Evolutionary conservation across 2,797 vertebrate species (phyloP).

Genomic region (Petrocephalus schoutedeni): DNA sequence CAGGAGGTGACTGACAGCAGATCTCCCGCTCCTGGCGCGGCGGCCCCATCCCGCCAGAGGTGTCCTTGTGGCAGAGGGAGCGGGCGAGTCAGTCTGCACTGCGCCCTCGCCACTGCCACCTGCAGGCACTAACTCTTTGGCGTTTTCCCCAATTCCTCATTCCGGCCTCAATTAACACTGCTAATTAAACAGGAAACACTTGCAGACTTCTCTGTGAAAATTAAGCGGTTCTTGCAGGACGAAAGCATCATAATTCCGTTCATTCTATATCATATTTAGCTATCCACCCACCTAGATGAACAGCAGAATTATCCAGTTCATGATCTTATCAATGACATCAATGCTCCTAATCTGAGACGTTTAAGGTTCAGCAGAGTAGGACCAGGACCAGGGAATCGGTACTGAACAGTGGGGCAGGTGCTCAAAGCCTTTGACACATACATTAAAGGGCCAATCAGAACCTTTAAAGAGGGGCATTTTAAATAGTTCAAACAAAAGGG

Average conservation of each 20-base stretch:
- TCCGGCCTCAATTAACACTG: not conserved
- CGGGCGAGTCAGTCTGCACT: not conserved
- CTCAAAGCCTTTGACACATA: not conserved
- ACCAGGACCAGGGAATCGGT: no score
- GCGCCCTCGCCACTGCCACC: not conserved
- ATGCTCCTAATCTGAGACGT: not conserved
- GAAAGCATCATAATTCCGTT: no score
- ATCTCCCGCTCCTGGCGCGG: not conserved
- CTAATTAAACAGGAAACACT: not conserved
- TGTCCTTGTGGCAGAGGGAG: not conserved
- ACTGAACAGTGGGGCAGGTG: not conserved
- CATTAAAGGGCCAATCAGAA: not conserved
- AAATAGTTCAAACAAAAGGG: not conserved
- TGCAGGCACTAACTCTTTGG: not conserved
- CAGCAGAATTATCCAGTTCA: not conserved
- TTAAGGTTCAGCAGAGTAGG: not conserved
- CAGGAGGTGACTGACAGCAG: not conserved
- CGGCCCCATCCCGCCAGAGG: not conserved
- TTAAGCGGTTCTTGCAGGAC: not conserved
- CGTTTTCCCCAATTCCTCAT: not conserved
- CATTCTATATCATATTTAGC: not conserved
- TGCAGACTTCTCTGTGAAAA: not conserved
- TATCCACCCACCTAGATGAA: not conserved
- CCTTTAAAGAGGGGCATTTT: not conserved
- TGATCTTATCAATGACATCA: not conserved